Evolutionary conservation across 2,113 vertebrate species (phyloP).

Genomic region (Nestor notabilis): DNA sequence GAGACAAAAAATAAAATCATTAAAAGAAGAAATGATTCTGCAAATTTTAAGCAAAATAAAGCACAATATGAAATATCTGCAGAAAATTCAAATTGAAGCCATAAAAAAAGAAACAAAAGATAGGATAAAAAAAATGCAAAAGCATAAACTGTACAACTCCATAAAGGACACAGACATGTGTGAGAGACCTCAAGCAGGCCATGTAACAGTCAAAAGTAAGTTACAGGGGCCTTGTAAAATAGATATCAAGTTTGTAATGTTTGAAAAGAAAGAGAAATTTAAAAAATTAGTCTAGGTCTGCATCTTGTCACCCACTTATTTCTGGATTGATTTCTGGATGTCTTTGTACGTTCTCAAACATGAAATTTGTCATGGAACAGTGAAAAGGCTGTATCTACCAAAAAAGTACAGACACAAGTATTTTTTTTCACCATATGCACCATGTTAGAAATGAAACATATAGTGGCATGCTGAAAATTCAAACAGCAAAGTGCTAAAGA

Average conservation of each 20-base stretch:
- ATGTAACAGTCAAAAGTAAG: background rate
- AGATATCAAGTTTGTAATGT: background rate
- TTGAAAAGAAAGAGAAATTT: background rate
- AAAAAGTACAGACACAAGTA: background rate
- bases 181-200: background rate
- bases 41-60: background rate
- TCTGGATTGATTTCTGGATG: background rate
- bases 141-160: background rate
- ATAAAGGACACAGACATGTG: background rate
- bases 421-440: background rate
- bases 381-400: background rate
- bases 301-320: background rate
- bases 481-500: background rate
- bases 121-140: background rate
- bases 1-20: background rate
- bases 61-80: background rate
- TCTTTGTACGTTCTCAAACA: background rate
- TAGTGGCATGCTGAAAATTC: background rate
- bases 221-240: background rate
- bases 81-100: background rate
- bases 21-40: background rate
- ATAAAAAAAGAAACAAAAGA: background rate
- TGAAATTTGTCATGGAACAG: background rate
- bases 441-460: background rate
- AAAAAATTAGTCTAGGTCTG: background rate